Conservation (phyloP, 2,888 invertebrate genomes). For the Eupeodes latifasciatus region DNA sequence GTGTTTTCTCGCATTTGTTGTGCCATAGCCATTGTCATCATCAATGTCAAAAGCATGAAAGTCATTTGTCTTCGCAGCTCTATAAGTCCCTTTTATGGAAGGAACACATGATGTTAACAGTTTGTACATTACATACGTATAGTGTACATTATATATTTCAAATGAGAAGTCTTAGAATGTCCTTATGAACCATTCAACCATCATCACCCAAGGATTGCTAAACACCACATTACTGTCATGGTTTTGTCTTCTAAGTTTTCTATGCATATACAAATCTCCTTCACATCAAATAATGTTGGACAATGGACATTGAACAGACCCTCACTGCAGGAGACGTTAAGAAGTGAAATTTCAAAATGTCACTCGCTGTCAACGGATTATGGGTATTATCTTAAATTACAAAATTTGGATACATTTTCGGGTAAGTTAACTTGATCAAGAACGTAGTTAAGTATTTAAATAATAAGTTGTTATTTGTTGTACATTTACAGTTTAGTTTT, state of each 20-base stretch:
- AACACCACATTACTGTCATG: slow-evolving; percentile 50
- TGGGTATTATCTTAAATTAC: slow-evolving; percentile 16
- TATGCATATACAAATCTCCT: not conserved
- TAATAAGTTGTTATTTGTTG: not conserved
- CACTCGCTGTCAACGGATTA: slow-evolving; percentile 51
- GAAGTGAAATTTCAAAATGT: slow-evolving; percentile 35
- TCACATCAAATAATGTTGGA: not conserved
- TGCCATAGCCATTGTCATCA: slow-evolving; percentile 58
- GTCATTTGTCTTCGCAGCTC: slow-evolving; percentile 64
- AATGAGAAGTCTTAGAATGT: not conserved
- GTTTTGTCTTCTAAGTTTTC: slow-evolving; percentile 34
- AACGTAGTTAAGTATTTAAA: not conserved
- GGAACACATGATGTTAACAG: slow-evolving; percentile 30
- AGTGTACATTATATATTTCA: not conserved
- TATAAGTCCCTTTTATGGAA: slow-evolving; percentile 10
- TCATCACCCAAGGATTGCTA: not conserved
- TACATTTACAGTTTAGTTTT: too few species aligned
- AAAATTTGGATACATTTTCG: not conserved
- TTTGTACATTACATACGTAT: slow-evolving; percentile 10
- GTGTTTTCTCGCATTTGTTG: slow-evolving; percentile 11
- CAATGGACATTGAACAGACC: too few species aligned
- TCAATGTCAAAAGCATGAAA: slow-evolving; percentile 56
- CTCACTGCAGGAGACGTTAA: not conserved
- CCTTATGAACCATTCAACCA: not conserved
- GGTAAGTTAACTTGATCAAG: too few species aligned